Evolutionary conservation across 2,888 invertebrate species (phyloP), one percentile per base, ranked within the genome.

Genomic region (Erpobdella octoculata): DNA sequence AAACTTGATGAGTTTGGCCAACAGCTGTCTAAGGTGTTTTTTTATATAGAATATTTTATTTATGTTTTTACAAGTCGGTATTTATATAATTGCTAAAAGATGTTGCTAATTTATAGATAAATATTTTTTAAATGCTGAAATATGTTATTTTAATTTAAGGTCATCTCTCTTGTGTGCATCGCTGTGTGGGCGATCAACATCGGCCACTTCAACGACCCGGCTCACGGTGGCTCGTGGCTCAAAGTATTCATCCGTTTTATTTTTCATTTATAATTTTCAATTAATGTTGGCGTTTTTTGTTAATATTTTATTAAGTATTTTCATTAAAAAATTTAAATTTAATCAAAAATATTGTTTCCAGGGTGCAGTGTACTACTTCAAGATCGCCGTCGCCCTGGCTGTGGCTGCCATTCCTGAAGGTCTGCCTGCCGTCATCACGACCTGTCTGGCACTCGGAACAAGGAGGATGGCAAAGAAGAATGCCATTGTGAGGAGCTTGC

Each of bases 121-220:
- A n/a, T n/a, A n/a, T n/a, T n/a, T n/a, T n/a, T n/a, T n/a, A n/a
- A 5, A n/a, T 46, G 46, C 46, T 5, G 5, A 46, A 21, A 3
- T 46, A 21, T 5, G 5, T 2, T 46, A n/a, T n/a, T n/a, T n/a
- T n/a, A n/a, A 18, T 1, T 8, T 18, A 75, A 85, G 84, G 96
- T 98, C 71, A 99, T 99, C 85, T 95, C 97, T 71, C 90, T 99
- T 76, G 98, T 99, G 84, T 99, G 98, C 86, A 93, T 99, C 76
- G 98, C 98, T 83, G 98, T 99, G 71, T 99, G 98, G 98, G 97
- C 97, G 78, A 99, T 99, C 86, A 99, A 99, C 87, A 99, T 99
- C 85, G 98, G 98, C 75, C 98, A 98, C 86, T 98, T 99, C 79
- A 98, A 97, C 86, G 98, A 98, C 86, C 98, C 98, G 78, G 96